Evolutionary conservation across 2,113 vertebrate species (phyloP), one percentile per base, ranked within the genome.

Genomic region (Grammomys dolichurus): DNA sequence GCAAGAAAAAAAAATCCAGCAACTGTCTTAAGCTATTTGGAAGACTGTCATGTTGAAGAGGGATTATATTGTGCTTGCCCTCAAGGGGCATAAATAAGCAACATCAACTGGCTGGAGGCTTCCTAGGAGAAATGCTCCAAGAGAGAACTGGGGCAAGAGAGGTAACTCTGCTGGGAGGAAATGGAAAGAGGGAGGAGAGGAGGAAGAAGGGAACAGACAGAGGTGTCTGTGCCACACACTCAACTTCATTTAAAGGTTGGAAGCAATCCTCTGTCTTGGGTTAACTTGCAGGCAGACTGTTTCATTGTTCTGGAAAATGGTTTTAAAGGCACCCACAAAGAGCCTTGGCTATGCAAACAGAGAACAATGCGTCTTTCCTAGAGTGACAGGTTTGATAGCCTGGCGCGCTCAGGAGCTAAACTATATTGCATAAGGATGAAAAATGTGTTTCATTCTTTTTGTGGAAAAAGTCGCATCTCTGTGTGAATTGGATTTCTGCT

Each of bases 11-110:
- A 36, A 56, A 76, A 60, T 8, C 40, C 56, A 51, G 13, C 28
- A 77, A 81, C 65, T 51, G 76, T 78, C 94, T 95, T 46, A 26
- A 90, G 36, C 76, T 89, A 54, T 92, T 87, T 56, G 54, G 95
- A 97, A 95, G 82, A 48, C 67, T 96, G 93, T 96, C 67, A 86
- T 11, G 33, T n/a, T 56, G 92, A 96, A 95, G 75, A 86, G 58
- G 77, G 40, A 63, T 85, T 90, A 80, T 80, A 90, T 86, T 92
- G 78, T 67, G 46, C 58, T 91, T 76, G 72, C 46, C 31, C 63
- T 76, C 85, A 48, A 69, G 12, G 56, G 80, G 33, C 70, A 86
- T 60, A 94, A 84, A 86, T 60, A 94, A 84, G 82, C 26, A 73
- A 70, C 94, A 94, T 54, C 65, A 88, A 73, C 51, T 70, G 69